Conservation (phyloP, 2,888 invertebrate genomes). For the Ptilodon capucinus region DNA sequence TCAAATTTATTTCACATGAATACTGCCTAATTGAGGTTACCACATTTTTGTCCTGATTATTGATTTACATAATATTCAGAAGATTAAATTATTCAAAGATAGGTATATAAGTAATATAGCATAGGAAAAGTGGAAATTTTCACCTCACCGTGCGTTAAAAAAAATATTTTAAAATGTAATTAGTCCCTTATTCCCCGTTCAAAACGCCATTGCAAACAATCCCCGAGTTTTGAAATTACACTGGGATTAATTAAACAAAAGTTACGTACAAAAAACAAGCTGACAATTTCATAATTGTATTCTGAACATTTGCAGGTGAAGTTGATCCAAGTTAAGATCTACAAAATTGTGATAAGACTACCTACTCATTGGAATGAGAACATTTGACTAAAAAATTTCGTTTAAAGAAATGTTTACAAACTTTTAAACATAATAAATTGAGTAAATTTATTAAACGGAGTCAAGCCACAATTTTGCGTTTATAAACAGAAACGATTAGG, state of each 20-base stretch:
- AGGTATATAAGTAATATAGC: too few relatives aligned
- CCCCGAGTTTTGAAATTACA: slow-evolving; percentile 29
- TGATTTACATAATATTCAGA: too few relatives aligned
- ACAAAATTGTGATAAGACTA: background rate
- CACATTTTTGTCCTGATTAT: too few relatives aligned
- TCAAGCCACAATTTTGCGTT: background rate
- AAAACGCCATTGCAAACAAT: slow-evolving; percentile 21
- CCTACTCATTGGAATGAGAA: background rate
- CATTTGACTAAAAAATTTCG: background rate
- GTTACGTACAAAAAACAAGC: slow-evolving; percentile 26
- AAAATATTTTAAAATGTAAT: too few relatives aligned
- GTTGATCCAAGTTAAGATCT: background rate
- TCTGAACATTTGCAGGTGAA: slow-evolving; percentile 15
- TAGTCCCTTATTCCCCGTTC: slow-evolving; percentile 9
- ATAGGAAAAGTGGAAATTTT: too few relatives aligned
- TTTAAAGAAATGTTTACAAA: background rate
- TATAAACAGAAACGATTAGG: background rate
- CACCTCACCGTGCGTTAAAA: too few relatives aligned
- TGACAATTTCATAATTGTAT: slow-evolving; percentile 31
- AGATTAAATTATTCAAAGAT: too few relatives aligned
- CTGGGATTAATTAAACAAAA: slow-evolving; percentile 30
- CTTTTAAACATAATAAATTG: background rate
- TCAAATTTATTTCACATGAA: too few relatives aligned
- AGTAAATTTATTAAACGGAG: background rate
- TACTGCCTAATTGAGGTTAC: too few relatives aligned